Percentiles rank a stretch among this genome's conserved stretches.
These are phyloP conservation scores for Pharmacophagus antenor DNA, from an alignment of 2,888 invertebrate species.

Conservation along the genomic window DNA sequence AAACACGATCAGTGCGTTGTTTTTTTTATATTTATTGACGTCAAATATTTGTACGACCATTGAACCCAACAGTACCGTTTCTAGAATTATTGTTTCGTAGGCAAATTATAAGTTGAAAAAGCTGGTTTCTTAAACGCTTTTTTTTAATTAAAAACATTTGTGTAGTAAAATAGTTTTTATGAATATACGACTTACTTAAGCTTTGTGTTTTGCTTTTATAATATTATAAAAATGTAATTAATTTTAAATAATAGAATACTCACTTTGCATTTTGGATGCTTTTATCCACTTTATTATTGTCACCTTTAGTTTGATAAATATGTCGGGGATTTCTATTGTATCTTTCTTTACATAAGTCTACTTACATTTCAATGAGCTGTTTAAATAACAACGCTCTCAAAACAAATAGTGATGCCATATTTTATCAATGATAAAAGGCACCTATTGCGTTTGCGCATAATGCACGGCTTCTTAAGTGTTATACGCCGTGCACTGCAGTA, in stretches of 20 bases:
- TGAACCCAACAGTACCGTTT: background rate
- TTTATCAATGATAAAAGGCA: conserved; percentile 20
- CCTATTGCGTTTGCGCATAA: background rate
- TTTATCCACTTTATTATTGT: background rate
- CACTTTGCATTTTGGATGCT: background rate
- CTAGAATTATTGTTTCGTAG: background rate
- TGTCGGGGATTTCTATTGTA: conserved; percentile 2
- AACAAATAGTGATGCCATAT: conserved; percentile 8
- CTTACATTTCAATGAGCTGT: conserved; percentile 15
- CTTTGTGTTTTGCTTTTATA: background rate
- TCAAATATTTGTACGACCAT: background rate
- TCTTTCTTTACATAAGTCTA: background rate
- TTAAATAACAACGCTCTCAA: conserved; percentile 3
- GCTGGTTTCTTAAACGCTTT: background rate
- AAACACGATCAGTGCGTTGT: background rate
- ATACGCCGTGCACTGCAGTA: conserved; percentile 11
- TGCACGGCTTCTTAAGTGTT: conserved; percentile 24
- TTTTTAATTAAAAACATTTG: background rate
- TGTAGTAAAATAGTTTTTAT: background rate
- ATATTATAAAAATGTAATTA: background rate
- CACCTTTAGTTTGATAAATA: background rate
- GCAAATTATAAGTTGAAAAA: background rate
- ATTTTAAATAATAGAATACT: background rate
- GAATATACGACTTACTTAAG: background rate
- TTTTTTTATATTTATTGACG: background rate